Evolutionary conservation across 2,888 invertebrate genomes (phyloP), one percentile per base, ranked within the genome.

Genomic region (Cerastis leucographa): DNA sequence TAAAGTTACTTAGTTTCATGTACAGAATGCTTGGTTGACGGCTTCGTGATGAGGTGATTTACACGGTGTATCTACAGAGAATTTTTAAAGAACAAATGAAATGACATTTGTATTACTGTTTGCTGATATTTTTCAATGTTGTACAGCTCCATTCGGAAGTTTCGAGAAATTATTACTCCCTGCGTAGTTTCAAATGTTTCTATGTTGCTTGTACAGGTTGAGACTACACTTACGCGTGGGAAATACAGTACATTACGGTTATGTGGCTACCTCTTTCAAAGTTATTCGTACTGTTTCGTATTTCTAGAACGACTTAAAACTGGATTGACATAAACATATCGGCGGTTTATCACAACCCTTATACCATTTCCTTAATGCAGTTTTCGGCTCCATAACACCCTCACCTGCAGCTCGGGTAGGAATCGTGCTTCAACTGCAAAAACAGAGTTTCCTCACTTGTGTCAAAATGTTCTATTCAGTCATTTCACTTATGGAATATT

Each of bases 61-160:
- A n/a, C n/a, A n/a, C n/a, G n/a, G n/a, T n/a, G n/a, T n/a, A 35
- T 86, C 29, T 64, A 35, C 25, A 7, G 35, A 65, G 54, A 78
- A 76, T 75, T 68, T 68, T 66, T 29, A 51, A 72, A 19, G 44
- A 81, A 77, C 81, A 85, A 81, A 84, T 75, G 81, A 67, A 84
- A 81, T 68, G 76, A 76, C 79, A 85, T 84, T 81, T 79, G 70
- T 85, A 65, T 64, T 84, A 72, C 59, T 56, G 79, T 80, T 80
- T 22, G n/a, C 11, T 68, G 64, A 74, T 61, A 80, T 84, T 84
- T 86, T 71, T 84, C 82, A 81, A 78, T 71, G 79, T 76, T 84
- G 6, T 25, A 71, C 76, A 70, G 77, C 65, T 84, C 74, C 35
- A 66, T 76, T 74, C 42, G 70, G 29, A 78, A 84, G 64, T 86